Percentiles rank a stretch among this genome's conserved stretches.
Conservation (phyloP, 2,113 vertebrate genomes). For the Taxidea taxus region DNA sequence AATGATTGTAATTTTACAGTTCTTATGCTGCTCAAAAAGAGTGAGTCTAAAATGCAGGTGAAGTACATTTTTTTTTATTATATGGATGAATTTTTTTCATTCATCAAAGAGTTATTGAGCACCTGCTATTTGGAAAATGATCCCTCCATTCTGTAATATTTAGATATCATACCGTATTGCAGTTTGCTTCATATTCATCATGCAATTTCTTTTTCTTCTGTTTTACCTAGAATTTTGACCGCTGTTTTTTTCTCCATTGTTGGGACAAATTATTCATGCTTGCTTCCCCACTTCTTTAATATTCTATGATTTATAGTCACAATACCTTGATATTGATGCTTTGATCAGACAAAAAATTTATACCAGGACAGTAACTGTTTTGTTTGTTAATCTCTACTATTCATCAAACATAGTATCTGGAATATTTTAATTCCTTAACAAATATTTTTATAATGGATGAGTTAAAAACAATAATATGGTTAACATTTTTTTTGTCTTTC, state of each 20-base stretch:
- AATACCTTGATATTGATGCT: not conserved
- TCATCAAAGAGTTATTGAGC: not conserved
- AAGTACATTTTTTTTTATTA: not conserved
- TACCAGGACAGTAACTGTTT: not conserved
- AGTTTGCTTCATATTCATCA: not conserved
- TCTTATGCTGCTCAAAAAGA: not conserved
- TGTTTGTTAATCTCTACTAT: not conserved
- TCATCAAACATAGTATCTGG: not conserved
- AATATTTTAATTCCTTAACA: not conserved
- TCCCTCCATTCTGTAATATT: not conserved
- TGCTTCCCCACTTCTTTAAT: not conserved
- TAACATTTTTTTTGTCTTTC: not conserved
- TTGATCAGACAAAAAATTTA: not conserved
- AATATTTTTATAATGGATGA: not conserved
- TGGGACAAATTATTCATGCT: not conserved
- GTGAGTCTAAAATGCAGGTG: not conserved
- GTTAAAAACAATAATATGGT: not conserved
- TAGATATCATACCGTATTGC: not conserved
- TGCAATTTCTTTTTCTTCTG: not conserved
- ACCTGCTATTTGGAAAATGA: not conserved
- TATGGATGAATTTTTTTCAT: not conserved
- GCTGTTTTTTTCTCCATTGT: not conserved
- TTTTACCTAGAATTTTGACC: not conserved
- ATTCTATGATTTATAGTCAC: not conserved
- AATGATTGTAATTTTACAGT: not conserved